Percentiles rank a stretch among this genome's conserved stretches.
Evolutionary conservation across 2,888 invertebrate genomes (phyloP).

Genomic region (Bimastos eiseni): DNA sequence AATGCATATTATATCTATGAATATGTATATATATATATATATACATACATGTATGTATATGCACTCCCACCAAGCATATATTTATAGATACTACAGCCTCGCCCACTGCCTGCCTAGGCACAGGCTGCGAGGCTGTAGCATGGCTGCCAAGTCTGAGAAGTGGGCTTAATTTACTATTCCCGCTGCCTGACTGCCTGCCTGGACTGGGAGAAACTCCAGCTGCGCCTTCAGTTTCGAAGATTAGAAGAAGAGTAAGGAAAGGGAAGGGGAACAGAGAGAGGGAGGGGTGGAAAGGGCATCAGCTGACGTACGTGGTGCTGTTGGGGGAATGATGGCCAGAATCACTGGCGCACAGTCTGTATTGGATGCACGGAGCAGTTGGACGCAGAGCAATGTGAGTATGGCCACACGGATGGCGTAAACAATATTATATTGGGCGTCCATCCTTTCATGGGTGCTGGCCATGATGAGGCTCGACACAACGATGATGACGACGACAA

Average conservation of each 20-base stretch:
- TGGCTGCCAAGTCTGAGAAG: background rate
- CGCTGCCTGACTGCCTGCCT: background rate
- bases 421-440: background rate
- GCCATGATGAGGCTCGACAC: background rate
- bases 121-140: background rate
- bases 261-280: background rate
- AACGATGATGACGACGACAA: background rate
- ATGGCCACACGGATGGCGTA: background rate
- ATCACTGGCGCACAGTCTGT: background rate
- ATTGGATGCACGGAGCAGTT: background rate
- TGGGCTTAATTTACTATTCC: background rate
- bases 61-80: too few species aligned
- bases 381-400: background rate
- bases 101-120: background rate
- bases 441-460: background rate
- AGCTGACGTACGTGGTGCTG: background rate
- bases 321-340: background rate
- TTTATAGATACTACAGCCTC: background rate
- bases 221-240: background rate
- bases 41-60: too few species aligned
- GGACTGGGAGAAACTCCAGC: slow-evolving; percentile 15
- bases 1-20: too few species aligned
- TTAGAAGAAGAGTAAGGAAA: background rate
- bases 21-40: too few species aligned
- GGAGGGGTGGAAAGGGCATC: background rate